These are phyloP conservation scores for Rostratula benghalensis DNA, from an alignment of 2,113 vertebrate genomes.

Conservation along the genomic window DNA sequence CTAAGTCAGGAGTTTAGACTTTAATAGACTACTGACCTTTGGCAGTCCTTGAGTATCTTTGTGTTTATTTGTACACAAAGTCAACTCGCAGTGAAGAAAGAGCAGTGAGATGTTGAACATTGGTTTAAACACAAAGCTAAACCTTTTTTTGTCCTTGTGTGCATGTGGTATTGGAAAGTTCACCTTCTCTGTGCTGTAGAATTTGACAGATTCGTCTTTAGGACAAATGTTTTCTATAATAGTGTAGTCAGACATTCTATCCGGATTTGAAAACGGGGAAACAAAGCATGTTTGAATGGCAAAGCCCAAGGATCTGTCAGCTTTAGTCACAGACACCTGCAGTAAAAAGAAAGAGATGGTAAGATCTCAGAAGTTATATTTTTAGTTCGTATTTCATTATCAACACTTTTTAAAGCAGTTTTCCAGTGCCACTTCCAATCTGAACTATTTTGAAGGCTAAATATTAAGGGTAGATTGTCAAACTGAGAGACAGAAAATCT, in stretches of 20 bases:
- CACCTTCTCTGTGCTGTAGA: slow-evolving; percentile 72
- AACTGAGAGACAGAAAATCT: neutral
- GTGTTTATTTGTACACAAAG: slow-evolving; percentile 81
- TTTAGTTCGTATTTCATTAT: slow-evolving; percentile 29
- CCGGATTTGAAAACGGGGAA: slow-evolving; percentile 82
- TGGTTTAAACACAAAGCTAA: slow-evolving; percentile 90
- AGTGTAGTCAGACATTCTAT: slow-evolving; percentile 78
- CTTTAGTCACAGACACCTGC: slow-evolving; percentile 86
- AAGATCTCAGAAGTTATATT: neutral
- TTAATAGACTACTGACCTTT: slow-evolving; percentile 74
- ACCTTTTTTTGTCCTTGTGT: slow-evolving; percentile 82
- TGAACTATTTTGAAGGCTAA: slow-evolving; percentile 4
- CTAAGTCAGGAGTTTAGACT: neutral
- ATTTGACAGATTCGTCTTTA: slow-evolving; percentile 86
- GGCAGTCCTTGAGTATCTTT: slow-evolving; percentile 72
- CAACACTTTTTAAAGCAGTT: neutral
- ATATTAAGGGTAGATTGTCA: neutral
- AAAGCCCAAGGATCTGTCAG: slow-evolving; percentile 87
- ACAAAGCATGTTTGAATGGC: slow-evolving; percentile 90
- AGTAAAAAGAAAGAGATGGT: slow-evolving; percentile 16
- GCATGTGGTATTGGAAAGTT: slow-evolving; percentile 67
- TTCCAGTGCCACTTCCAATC: slow-evolving; percentile 24
- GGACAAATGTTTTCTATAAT: slow-evolving; percentile 95
- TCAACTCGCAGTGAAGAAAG: slow-evolving; percentile 93
- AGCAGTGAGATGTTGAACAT: slow-evolving; percentile 83